These are phyloP conservation scores for Lindbergichthys nudifrons DNA, from an alignment of 2,797 vertebrate species.

Conservation along the genomic window DNA sequence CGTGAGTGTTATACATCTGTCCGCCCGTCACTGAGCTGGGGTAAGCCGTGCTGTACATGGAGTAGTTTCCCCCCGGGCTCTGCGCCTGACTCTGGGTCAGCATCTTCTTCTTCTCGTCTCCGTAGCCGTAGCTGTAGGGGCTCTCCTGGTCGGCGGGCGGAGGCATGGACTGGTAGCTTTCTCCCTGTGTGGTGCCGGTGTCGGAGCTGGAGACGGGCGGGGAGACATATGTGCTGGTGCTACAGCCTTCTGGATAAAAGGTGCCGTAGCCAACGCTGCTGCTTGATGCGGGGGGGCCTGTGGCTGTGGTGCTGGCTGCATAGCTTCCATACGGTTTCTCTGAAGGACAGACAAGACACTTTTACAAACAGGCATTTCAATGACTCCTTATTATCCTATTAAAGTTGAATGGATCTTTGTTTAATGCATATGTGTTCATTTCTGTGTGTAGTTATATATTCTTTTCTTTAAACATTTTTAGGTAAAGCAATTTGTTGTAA, in stretches of 20 bases:
- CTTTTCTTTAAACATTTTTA: too few relatives aligned
- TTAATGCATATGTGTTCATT: too few relatives aligned
- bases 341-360: conserved; percentile 35
- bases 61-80: conserved; percentile 67
- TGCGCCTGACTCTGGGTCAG: conserved; percentile 71
- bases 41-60: conserved; percentile 84
- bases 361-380: too few relatives aligned
- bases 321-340: conserved; percentile 67
- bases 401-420: too few relatives aligned
- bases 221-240: conserved; percentile 57
- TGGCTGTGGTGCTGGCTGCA: conserved; percentile 3
- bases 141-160: conserved; percentile 81
- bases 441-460: too few relatives aligned
- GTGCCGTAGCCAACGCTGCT: conserved; percentile 68
- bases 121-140: conserved; percentile 84
- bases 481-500: too few relatives aligned
- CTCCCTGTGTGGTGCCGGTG: conserved; percentile 22
- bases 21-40: conserved; percentile 77
- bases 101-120: conserved; percentile 84
- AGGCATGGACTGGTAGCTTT: conserved; percentile 79
- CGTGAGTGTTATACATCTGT: conserved; percentile 73
- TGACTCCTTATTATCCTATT: too few relatives aligned
- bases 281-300: conserved; percentile 1
- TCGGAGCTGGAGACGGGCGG: conserved; percentile 36
- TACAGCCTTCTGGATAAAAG: conserved; percentile 74